Conservation (phyloP, 2,113 vertebrate species). For the Hippocampus guttulatus region DNA sequence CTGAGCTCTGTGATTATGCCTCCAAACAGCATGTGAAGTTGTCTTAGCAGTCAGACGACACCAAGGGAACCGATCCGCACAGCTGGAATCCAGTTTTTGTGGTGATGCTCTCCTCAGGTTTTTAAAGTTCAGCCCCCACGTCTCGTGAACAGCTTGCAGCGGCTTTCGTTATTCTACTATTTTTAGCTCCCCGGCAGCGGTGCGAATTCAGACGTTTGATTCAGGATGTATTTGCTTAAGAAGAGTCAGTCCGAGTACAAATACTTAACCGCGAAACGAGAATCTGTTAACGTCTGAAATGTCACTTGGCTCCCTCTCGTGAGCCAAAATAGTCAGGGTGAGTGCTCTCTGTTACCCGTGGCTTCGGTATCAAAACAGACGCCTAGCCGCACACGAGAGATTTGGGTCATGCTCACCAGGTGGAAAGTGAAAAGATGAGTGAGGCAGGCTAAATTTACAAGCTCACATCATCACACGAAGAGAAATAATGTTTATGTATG, state of each 20-base stretch:
- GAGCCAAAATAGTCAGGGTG: conserved; percentile 60
- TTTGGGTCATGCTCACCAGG: conserved; percentile 72
- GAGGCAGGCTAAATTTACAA: conserved; percentile 56
- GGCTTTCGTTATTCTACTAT: conserved; percentile 58
- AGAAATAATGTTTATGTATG: conserved; percentile 67
- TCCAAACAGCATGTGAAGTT: conserved; percentile 48
- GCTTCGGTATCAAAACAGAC: conserved; percentile 63
- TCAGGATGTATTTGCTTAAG: conserved; percentile 33
- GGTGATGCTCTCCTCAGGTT: conserved; percentile 59
- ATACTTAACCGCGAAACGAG: conserved; percentile 44
- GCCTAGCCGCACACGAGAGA: conserved; percentile 52
- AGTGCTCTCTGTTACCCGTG: conserved; percentile 64
- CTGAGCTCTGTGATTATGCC: conserved; percentile 38
- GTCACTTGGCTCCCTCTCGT: conserved; percentile 43
- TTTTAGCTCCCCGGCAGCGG: conserved; percentile 53
- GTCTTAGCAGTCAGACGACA: conserved; percentile 49
- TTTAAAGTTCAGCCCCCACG: conserved; percentile 59
- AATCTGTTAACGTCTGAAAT: conserved; percentile 50
- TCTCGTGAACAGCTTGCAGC: conserved; percentile 36
- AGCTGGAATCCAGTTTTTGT: conserved; percentile 57
- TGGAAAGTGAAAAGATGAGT: conserved; percentile 69
- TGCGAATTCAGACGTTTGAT: conserved; percentile 28
- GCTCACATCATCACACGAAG: conserved; percentile 64
- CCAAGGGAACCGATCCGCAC: conserved; percentile 54
- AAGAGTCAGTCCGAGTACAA: conserved; percentile 48